Percentiles rank a stretch among this genome's conserved stretches.
Evolutionary conservation across 2,888 invertebrate species (phyloP).

Genomic region (Conchocele bisecta): DNA sequence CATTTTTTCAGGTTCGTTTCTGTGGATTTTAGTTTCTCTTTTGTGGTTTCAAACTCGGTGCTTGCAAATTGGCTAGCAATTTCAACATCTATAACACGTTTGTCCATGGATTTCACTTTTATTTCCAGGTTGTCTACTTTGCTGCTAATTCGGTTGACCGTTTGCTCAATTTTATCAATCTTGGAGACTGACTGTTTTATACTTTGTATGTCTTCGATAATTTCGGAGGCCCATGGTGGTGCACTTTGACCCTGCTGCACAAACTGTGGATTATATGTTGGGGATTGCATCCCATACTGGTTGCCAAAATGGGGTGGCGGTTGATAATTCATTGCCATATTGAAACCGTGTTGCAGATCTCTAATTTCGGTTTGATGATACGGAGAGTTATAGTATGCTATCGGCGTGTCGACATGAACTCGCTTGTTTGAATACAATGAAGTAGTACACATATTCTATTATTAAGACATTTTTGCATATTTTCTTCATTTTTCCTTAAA

Average conservation of each 20-base stretch:
- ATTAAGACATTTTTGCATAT: no score
- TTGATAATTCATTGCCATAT: neutral
- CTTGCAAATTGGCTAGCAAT: neutral
- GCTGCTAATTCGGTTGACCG: neutral
- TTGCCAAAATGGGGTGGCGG: neutral
- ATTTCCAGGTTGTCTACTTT: neutral
- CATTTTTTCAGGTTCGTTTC: neutral
- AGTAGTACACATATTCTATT: no score
- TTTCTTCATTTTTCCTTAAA: no score
- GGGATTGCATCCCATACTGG: neutral
- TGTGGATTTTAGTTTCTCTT: slow-evolving; percentile 1
- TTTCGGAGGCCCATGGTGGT: slow-evolving; percentile 9
- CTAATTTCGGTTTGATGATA: no score
- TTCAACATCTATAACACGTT: neutral
- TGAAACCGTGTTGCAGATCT: neutral
- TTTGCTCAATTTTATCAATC: slow-evolving; percentile 5
- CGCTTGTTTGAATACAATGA: no score
- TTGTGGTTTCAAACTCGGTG: neutral
- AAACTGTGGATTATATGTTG: no score
- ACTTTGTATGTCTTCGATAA: slow-evolving; percentile 6
- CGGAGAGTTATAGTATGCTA: no score
- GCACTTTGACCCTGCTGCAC: no score
- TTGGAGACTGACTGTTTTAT: neutral
- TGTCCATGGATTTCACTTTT: slow-evolving; percentile 1
- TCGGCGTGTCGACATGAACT: no score